phyloP scores from a whole-genome alignment of 1,140 invertebrate genomes.

The Chymomyza costata region DNA sequence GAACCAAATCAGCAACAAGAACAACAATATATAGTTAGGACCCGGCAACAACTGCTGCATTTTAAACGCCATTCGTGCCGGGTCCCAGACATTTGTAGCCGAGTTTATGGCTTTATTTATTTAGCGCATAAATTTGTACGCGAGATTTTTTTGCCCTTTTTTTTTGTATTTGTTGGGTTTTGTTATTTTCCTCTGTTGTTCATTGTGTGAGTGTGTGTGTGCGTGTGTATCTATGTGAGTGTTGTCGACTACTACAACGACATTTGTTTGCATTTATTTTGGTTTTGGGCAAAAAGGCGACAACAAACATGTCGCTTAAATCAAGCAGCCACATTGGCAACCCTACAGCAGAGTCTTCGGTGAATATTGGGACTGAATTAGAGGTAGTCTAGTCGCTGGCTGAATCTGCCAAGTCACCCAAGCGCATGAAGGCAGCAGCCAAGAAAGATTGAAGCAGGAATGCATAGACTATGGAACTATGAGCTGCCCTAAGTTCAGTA shows the following conservation, averaged over 20 bases:
- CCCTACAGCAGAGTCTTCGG: no score
- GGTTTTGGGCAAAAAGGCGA: constrained; percentile 20
- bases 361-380: no score
- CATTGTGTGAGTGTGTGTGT: constrained; percentile 15
- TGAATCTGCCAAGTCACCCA: constrained; percentile 1
- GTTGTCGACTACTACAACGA: constrained; percentile 27
- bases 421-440: no score
- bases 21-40: no score
- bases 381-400: constrained; percentile 59
- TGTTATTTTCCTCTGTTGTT: constrained; percentile 3
- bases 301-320: neutral
- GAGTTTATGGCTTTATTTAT: constrained; percentile 72
- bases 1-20: no score
- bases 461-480: no score
- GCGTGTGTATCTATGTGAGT: neutral
- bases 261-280: constrained; percentile 72
- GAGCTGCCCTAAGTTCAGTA: no score
- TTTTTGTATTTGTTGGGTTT: neutral
- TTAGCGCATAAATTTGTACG: constrained; percentile 69
- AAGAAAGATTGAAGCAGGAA: no score
- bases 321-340: no score
- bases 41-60: no score
- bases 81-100: constrained; percentile 48
- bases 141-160: constrained; percentile 35
- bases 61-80: constrained; percentile 28